Evolutionary conservation across 2,113 vertebrate genomes (phyloP).

Genomic region (Scomber scombrus): DNA sequence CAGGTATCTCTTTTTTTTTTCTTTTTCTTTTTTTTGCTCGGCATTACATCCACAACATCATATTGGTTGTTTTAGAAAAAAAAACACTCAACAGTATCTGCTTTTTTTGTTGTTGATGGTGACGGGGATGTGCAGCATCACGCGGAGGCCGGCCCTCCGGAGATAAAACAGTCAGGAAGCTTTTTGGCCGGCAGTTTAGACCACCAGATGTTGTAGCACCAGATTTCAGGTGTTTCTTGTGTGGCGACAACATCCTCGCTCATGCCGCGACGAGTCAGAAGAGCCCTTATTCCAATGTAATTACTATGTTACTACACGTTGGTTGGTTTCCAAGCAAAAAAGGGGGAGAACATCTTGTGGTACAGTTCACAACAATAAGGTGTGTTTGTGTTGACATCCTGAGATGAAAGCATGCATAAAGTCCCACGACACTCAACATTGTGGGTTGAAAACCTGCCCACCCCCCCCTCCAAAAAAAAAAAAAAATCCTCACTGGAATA

Average conservation of each 20-base stretch:
- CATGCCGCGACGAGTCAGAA: conserved; percentile 65
- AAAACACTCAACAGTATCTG: conserved; percentile 27
- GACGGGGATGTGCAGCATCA: conserved; percentile 50
- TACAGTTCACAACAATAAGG: conserved; percentile 56
- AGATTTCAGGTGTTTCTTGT: conserved; percentile 20
- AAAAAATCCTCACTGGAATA: neutral
- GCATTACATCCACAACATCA: conserved; percentile 23
- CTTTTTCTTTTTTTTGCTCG: conserved; percentile 27
- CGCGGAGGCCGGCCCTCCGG: conserved; percentile 33
- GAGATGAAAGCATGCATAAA: conserved; percentile 75
- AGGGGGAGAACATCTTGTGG: conserved; percentile 9
- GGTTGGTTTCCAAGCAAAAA: conserved; percentile 35
- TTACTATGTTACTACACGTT: conserved; percentile 40
- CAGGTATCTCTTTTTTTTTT: neutral
- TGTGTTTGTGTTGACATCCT: conserved; percentile 64
- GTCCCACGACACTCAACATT: conserved; percentile 52
- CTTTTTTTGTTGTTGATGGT: neutral
- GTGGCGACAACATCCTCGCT: conserved; percentile 49
- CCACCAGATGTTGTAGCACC: conserved; percentile 34
- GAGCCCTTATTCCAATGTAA: conserved; percentile 72
- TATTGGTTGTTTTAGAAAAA: conserved; percentile 20
- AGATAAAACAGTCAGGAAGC: conserved; percentile 34
- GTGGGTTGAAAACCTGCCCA: conserved; percentile 14
- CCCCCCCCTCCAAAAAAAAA: neutral
- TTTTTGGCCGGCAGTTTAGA: conserved; percentile 44